A percentile compares a stretch with the other conserved stretches of the same genome.
Conservation (phyloP, 2,888 invertebrate species). For the Stenotaenia linearis region DNA sequence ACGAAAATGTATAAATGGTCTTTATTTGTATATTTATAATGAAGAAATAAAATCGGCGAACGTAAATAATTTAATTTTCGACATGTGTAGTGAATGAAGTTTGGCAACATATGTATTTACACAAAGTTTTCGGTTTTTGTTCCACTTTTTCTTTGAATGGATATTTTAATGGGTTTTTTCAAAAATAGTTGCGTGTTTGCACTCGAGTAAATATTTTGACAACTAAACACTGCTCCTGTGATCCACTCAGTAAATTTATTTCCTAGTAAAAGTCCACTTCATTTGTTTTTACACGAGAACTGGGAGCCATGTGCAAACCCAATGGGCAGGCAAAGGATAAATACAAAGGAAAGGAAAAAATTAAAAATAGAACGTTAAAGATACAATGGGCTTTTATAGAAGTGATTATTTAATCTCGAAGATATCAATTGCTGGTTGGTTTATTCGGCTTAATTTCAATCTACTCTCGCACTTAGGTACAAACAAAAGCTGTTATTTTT, state of each 20-base stretch:
- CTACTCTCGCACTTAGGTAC: background rate
- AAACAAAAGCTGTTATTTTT: background rate
- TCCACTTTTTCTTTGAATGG: background rate
- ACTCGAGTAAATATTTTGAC: constrained; percentile 17
- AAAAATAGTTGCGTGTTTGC: background rate
- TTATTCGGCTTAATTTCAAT: background rate
- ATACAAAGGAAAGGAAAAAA: background rate
- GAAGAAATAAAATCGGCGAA: background rate
- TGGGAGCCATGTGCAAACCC: constrained; percentile 24
- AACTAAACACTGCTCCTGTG: constrained; percentile 16
- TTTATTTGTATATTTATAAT: background rate
- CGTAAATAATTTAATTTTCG: background rate
- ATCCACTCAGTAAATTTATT: constrained; percentile 17
- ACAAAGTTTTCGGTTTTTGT: background rate
- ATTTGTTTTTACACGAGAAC: constrained; percentile 23
- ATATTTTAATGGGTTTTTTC: background rate
- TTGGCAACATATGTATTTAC: no score
- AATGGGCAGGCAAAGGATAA: constrained; percentile 2
- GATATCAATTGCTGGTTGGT: no score
- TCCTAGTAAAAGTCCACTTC: constrained; percentile 24
- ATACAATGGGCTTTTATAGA: no score
- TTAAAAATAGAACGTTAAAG: background rate
- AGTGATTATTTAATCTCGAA: no score
- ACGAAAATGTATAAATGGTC: background rate
- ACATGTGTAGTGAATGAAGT: background rate